Percentiles rank a stretch among this genome's conserved stretches.
These are phyloP conservation scores for Alcedo quadribrachys DNA, from an alignment of 2,797 vertebrate genomes.

Conservation along the genomic window DNA sequence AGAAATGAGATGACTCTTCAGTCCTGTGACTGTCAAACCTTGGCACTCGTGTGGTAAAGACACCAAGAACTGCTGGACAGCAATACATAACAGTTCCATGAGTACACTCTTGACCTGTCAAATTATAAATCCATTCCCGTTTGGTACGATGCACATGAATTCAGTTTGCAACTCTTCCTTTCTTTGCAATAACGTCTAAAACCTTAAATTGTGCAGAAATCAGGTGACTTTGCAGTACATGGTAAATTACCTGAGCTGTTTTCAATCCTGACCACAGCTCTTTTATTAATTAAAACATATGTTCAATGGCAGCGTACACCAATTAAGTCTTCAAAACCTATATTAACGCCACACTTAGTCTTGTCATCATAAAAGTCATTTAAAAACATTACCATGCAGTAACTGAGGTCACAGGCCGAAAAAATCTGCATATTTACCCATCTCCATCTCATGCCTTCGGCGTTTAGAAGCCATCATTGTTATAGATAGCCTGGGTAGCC, in stretches of 20 bases:
- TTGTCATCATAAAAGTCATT: constrained; percentile 65
- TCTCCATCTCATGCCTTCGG: constrained; percentile 52
- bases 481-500: not conserved
- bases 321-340: constrained; percentile 42
- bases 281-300: constrained; percentile 50
- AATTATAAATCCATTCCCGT: not conserved
- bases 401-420: constrained; percentile 60
- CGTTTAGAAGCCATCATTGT: not conserved
- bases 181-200: constrained; percentile 44
- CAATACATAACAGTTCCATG: constrained; percentile 26
- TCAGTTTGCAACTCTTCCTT: constrained; percentile 25
- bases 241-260: constrained; percentile 30
- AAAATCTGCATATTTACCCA: constrained; percentile 63
- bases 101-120: constrained; percentile 42
- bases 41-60: not conserved
- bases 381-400: constrained; percentile 60
- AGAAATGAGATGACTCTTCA: not conserved
- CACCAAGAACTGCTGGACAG: not conserved
- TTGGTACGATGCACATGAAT: not conserved
- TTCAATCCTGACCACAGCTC: constrained; percentile 5
- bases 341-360: constrained; percentile 60
- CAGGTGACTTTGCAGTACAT: not conserved
- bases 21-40: not conserved
- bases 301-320: constrained; percentile 20
- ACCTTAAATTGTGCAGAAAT: constrained; percentile 45